phyloP scores from a whole-genome alignment of 2,888 invertebrate species.

The Helicoverpa assulta region DNA sequence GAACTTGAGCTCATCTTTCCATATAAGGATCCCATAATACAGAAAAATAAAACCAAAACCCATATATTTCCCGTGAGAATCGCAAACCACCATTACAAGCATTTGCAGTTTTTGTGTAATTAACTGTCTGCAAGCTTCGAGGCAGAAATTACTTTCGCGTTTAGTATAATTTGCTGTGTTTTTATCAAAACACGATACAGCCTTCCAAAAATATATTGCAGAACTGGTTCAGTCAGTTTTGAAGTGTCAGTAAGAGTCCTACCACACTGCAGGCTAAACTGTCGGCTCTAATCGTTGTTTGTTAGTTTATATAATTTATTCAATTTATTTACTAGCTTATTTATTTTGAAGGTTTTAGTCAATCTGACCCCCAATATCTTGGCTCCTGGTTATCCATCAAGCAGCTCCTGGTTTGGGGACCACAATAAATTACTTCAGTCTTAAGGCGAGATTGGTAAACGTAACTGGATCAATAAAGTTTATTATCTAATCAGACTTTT shows the following conservation, averaged over 20 bases:
- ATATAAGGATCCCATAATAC: constrained; percentile 8
- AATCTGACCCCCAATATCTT: too few relatives aligned
- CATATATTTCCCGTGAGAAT: constrained; percentile 39
- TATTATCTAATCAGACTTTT: too few relatives aligned
- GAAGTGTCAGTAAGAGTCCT: constrained; percentile 7
- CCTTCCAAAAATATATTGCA: constrained; percentile 20
- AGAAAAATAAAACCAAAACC: constrained; percentile 39
- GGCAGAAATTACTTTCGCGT: constrained; percentile 15
- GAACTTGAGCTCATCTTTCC: background rate
- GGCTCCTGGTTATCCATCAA: too few relatives aligned
- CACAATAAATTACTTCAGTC: too few relatives aligned
- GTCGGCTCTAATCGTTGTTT: too few relatives aligned
- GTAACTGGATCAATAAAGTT: too few relatives aligned
- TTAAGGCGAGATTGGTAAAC: too few relatives aligned
- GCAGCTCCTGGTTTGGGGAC: too few relatives aligned
- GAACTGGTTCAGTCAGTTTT: constrained; percentile 36
- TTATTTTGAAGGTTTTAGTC: too few relatives aligned
- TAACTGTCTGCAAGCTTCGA: constrained; percentile 18
- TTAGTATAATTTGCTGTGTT: constrained; percentile 32
- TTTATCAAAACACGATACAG: constrained; percentile 18
- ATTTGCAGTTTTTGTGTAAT: constrained; percentile 36
- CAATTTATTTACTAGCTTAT: too few relatives aligned
- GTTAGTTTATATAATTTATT: too few relatives aligned
- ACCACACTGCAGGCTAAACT: too few relatives aligned
- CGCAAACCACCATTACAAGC: constrained; percentile 28